Conservation (phyloP, 23 tunicate species). For the Clavelina lepadiformis region DNA sequence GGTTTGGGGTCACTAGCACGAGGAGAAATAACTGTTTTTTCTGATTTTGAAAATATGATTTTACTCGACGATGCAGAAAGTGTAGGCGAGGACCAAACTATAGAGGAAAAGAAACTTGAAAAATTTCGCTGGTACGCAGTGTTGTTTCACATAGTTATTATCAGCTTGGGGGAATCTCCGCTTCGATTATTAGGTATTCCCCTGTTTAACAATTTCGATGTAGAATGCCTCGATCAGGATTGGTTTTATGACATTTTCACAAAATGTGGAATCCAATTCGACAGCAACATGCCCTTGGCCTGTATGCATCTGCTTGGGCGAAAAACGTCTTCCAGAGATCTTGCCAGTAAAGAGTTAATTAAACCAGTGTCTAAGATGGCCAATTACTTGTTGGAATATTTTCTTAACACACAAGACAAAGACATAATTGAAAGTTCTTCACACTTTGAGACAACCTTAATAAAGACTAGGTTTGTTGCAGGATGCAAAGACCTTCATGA, state of each 20-base stretch:
- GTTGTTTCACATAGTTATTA: conserved; percentile 25
- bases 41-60: conserved; percentile 50
- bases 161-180: conserved; percentile 35
- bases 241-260: conserved; percentile 40
- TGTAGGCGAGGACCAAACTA: not conserved
- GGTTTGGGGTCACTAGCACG: conserved; percentile 45
- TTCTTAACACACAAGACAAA: not conserved
- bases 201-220: conserved; percentile 20
- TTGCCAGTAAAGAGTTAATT: conserved; percentile 6
- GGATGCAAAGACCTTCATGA: conserved; percentile 7
- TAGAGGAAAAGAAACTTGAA: conserved; percentile 2
- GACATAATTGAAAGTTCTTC: not conserved
- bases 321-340: conserved; percentile 6
- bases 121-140: conserved; percentile 26
- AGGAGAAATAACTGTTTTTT: conserved; percentile 26
- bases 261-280: conserved; percentile 24
- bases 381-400: not conserved
- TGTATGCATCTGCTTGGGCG: conserved; percentile 24
- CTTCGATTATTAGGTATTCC: conserved; percentile 24
- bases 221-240: conserved; percentile 1
- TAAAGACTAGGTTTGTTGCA: conserved; percentile 11
- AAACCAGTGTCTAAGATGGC: conserved; percentile 13
- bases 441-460: conserved; percentile 12
- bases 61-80: conserved; percentile 10
- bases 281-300: conserved; percentile 37